Percentiles rank a stretch among this genome's conserved stretches.
These are phyloP conservation scores for Drosophila chauvacae DNA, from an alignment of 1,140 invertebrate genomes.

Conservation along the genomic window DNA sequence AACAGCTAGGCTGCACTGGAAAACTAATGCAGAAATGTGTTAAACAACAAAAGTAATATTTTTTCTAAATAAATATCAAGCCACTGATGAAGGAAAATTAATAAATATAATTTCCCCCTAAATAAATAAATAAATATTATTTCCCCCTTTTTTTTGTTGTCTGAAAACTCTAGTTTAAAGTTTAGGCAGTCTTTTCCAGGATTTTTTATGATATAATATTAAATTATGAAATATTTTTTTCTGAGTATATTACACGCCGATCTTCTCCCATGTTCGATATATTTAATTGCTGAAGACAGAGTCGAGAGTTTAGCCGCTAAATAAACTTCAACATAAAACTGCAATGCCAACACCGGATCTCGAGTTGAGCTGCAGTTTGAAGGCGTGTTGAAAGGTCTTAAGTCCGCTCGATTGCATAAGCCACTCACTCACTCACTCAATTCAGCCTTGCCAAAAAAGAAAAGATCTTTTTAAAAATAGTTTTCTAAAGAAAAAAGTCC, in stretches of 20 bases:
- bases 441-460: conserved; percentile 53
- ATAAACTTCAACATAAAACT: conserved; percentile 25
- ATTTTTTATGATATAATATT: too few species aligned
- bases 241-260: conserved; percentile 8
- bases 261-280: conserved; percentile 30
- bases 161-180: neutral
- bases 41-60: neutral
- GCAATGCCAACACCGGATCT: conserved; percentile 5
- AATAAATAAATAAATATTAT: too few species aligned
- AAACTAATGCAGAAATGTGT: neutral
- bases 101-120: neutral
- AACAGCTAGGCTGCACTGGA: conserved; percentile 18
- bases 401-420: conserved; percentile 59
- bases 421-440: neutral
- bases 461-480: conserved; percentile 38
- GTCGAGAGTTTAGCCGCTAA: conserved; percentile 18
- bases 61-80: neutral
- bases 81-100: neutral
- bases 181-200: too few species aligned
- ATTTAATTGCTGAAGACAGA: conserved; percentile 56
- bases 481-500: conserved; percentile 37
- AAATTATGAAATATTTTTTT: too few species aligned
- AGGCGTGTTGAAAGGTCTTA: conserved; percentile 39
- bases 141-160: too few species aligned
- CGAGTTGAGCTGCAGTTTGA: conserved; percentile 18